These are phyloP conservation scores for Arctopsyche grandis DNA, from an alignment of 1,140 invertebrate species.

Conservation along the genomic window DNA sequence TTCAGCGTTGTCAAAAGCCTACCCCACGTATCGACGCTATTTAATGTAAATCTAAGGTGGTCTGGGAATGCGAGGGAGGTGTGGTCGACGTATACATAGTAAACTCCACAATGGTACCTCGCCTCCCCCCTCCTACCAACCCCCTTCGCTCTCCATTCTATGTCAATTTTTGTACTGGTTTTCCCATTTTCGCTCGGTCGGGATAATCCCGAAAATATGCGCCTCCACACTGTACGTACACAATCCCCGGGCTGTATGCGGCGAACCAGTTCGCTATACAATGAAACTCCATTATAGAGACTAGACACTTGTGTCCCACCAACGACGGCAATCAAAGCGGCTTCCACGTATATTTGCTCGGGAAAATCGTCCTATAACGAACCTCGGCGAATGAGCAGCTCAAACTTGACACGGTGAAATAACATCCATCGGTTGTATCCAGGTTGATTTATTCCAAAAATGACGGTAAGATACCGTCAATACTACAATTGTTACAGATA, in stretches of 20 bases:
- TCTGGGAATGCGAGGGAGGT: not conserved
- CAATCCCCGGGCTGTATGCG: not conserved
- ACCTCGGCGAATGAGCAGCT: not conserved
- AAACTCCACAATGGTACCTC: not conserved
- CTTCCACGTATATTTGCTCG: not conserved
- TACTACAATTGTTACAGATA: too few relatives aligned
- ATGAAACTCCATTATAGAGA: constrained; percentile 25
- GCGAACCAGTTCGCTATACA: not conserved
- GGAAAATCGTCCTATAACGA: not conserved
- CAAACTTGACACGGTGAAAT: not conserved
- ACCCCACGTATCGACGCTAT: too few relatives aligned
- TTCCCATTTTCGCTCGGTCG: not conserved
- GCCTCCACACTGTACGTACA: not conserved
- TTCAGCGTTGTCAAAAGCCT: too few relatives aligned
- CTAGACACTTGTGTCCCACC: not conserved
- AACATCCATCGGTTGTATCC: too few relatives aligned
- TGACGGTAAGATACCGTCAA: too few relatives aligned
- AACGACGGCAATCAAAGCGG: not conserved
- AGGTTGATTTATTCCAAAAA: too few relatives aligned
- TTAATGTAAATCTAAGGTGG: too few relatives aligned
- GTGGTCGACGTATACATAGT: not conserved
- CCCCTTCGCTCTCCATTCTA: not conserved
- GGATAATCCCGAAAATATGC: constrained; percentile 15
- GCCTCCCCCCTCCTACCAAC: not conserved
- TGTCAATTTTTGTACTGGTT: constrained; percentile 3